These are phyloP conservation scores for Petrolisthes cinctipes DNA, from an alignment of 2,888 invertebrate genomes.

Conservation along the genomic window DNA sequence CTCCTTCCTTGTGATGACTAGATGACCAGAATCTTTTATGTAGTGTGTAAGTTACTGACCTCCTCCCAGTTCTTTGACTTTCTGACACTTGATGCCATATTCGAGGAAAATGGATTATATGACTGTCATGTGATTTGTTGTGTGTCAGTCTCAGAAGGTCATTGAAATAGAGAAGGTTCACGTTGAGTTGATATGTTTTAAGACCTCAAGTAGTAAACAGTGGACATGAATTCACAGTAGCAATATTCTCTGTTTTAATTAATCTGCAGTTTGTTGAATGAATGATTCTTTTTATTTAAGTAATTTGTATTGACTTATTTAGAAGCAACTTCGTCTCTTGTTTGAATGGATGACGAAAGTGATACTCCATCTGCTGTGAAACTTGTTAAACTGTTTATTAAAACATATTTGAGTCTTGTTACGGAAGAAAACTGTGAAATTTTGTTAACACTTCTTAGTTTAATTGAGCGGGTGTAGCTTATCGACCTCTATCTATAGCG, in stretches of 20 bases:
- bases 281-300: slow-evolving; percentile 16
- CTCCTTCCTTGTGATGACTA: slow-evolving; percentile 36
- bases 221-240: slow-evolving; percentile 49
- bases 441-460: slow-evolving; percentile 46
- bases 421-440: slow-evolving; percentile 24
- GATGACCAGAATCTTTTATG: slow-evolving; percentile 50
- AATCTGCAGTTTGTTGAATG: slow-evolving; percentile 13
- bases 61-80: slow-evolving; percentile 41
- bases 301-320: background rate
- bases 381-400: slow-evolving; percentile 42
- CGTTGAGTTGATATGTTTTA: slow-evolving; percentile 55
- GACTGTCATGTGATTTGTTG: background rate
- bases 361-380: slow-evolving; percentile 30
- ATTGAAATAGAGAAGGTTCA: slow-evolving; percentile 38
- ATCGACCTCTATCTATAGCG: slow-evolving; percentile 7
- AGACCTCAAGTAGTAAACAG: slow-evolving; percentile 47
- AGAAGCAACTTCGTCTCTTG: background rate
- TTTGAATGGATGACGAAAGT: background rate
- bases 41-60: slow-evolving; percentile 56
- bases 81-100: slow-evolving; percentile 14
- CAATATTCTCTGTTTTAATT: slow-evolving; percentile 11
- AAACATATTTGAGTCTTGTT: slow-evolving; percentile 41
- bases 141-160: slow-evolving; percentile 31
- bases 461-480: slow-evolving; percentile 33
- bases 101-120: background rate